These are phyloP conservation scores for Poliocrania exsul DNA, from an alignment of 2,797 vertebrate species.

Conservation along the genomic window DNA sequence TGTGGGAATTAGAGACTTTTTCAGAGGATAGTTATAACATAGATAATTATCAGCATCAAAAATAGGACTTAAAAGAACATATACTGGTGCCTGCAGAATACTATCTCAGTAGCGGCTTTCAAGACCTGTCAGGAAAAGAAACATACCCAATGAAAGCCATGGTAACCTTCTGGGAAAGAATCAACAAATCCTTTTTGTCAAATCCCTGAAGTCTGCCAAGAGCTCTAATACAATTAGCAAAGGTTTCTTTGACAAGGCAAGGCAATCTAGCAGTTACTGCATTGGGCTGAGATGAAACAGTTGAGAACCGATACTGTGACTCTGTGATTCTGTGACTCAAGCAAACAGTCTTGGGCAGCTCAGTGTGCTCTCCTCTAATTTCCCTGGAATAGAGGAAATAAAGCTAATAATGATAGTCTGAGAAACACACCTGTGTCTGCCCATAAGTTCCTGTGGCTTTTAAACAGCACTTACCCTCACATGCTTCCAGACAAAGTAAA, in stretches of 20 bases:
- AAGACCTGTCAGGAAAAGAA: not conserved
- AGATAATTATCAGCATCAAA: not conserved
- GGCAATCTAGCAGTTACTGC: not conserved
- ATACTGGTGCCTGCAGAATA: not conserved
- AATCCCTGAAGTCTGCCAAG: slow-evolving; percentile 5
- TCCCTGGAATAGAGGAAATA: not conserved
- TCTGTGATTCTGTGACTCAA: too few species aligned
- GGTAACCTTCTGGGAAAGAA: slow-evolving; percentile 26
- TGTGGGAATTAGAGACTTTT: not conserved
- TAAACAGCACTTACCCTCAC: not conserved
- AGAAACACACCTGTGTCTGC: not conserved
- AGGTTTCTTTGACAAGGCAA: not conserved
- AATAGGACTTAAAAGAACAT: not conserved
- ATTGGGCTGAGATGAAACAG: not conserved
- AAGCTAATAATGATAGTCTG: not conserved
- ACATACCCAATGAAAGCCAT: not conserved
- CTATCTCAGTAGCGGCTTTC: not conserved
- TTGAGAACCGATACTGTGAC: not conserved
- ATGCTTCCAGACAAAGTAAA: not conserved
- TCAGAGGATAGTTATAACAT: not conserved
- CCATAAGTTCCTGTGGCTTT: not conserved
- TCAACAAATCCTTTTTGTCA: slow-evolving; percentile 38
- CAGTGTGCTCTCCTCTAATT: not conserved
- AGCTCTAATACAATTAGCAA: slow-evolving; percentile 3
- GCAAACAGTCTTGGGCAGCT: not conserved